These are phyloP conservation scores for Platysteira castanea DNA, from an alignment of 2,113 vertebrate species.

Conservation along the genomic window DNA sequence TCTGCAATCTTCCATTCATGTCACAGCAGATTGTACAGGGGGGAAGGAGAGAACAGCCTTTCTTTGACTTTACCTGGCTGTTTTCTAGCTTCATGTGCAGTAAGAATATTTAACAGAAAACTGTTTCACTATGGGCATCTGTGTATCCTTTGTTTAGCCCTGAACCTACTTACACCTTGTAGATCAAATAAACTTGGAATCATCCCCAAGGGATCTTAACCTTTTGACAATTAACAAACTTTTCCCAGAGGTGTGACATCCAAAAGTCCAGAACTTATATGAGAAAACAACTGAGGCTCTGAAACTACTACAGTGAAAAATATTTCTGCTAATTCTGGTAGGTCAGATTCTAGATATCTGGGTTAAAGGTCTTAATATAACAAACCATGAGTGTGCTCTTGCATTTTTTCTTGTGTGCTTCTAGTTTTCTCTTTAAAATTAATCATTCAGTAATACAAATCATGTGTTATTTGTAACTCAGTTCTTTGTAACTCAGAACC, in stretches of 20 bases:
- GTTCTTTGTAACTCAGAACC: too few species aligned
- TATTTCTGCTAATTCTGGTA: background rate
- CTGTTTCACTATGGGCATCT: background rate
- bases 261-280: background rate
- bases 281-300: background rate
- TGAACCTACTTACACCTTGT: too few species aligned
- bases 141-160: background rate
- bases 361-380: background rate
- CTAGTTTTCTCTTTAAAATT: background rate
- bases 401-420: background rate
- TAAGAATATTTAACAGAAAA: background rate
- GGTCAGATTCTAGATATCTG: background rate
- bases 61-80: background rate
- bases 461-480: background rate
- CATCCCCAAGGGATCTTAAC: too few species aligned
- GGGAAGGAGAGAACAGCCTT: background rate
- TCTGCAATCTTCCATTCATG: too few species aligned
- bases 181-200: background rate
- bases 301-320: background rate
- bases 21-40: background rate
- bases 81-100: background rate
- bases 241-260: background rate
- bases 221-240: background rate
- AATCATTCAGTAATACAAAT: background rate
- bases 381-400: background rate